Evolutionary conservation across 1,140 invertebrate genomes (phyloP), one percentile per base, ranked within the genome.

Genomic region (Manduca sexta): DNA sequence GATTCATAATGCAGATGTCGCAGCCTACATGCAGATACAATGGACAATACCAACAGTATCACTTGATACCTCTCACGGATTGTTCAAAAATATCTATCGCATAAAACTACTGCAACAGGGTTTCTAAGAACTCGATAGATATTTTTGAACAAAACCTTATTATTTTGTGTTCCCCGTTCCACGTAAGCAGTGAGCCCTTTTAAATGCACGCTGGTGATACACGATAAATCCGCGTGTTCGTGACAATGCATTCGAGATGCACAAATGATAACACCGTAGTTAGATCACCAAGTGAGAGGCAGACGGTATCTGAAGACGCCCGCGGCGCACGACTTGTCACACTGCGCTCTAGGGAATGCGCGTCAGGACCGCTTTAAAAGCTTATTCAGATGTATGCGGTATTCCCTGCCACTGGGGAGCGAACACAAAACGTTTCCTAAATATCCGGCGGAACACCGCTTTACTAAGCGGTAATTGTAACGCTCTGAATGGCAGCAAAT

Each of bases 161-260:
- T 46, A 48, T 48, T 50, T 1, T 34, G 74, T 79, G 69, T 71
- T 59, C 63, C 60, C 78, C 76, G 67, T 76, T 79, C 75, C 81
- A 80, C 70, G 55, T 66, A 84, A 81, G 81, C 81, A 75, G 81
- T 84, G 81, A 78, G 60, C 70, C 76, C 75, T 49, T 69, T 64
- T 66, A 70, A 66, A 77, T 80, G 76, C 78, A 82, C 74, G 80
- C 68, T 64, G 60, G 78, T 84, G 80, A 70, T 57, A 49, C 52
- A 61, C 59, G 60, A 64, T 49, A 67, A 58, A 44, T 69, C 56
- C 66, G 54, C 49, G 69, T 70, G 64, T 60, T 70, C 66, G 69
- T 84, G 74, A 67, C 64, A 57, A 82, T 79, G 78, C 76, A 65
- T 52, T 62, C 64, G 46, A 60, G 63, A 55, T 62, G 61, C 56